Evolutionary conservation across 2,113 vertebrate species (phyloP).

Genomic region (Dendrocopos noguchii): DNA sequence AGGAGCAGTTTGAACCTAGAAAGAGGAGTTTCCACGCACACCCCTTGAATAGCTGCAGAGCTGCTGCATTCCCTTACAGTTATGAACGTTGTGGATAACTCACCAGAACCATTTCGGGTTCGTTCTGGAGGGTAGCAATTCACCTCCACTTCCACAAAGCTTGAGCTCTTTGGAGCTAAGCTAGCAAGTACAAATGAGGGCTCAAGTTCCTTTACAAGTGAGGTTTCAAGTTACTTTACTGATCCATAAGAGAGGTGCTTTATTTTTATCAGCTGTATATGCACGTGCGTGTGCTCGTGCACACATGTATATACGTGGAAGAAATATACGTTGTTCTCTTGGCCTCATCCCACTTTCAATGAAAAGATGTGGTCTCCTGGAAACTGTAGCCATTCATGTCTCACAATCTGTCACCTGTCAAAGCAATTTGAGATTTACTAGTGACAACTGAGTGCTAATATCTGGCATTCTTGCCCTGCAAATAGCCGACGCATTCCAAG

Average conservation of each 20-base stretch:
- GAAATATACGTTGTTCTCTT: constrained; percentile 11
- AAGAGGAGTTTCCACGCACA: background rate
- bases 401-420: constrained; percentile 62
- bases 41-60: background rate
- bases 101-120: background rate
- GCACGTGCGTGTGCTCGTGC: background rate
- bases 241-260: background rate
- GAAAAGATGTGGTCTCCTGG: constrained; percentile 24
- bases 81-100: background rate
- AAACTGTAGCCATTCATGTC: constrained; percentile 21
- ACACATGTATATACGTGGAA: background rate
- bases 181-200: background rate
- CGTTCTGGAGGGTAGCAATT: background rate
- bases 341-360: constrained; percentile 31
- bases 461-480: constrained; percentile 57
- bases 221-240: background rate
- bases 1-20: background rate
- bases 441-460: constrained; percentile 66
- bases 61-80: background rate
- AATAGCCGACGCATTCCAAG: constrained; percentile 52
- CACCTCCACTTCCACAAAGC: background rate
- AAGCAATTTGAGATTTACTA: constrained; percentile 54
- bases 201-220: background rate
- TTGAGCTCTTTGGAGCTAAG: background rate
- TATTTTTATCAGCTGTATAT: background rate